These are phyloP conservation scores for Dasypolia templi DNA, from an alignment of 2,888 invertebrate species.

Conservation along the genomic window DNA sequence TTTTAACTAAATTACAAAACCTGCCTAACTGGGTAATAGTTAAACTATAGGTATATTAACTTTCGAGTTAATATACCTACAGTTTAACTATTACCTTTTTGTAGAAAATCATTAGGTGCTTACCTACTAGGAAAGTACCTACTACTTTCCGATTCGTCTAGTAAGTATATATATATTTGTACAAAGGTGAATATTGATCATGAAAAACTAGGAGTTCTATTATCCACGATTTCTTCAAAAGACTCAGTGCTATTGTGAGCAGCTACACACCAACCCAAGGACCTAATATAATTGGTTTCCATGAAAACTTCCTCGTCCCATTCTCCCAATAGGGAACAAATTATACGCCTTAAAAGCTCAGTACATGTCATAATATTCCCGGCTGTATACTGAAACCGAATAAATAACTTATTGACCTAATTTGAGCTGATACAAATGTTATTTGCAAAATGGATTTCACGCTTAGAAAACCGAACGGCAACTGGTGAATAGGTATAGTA, in stretches of 20 bases:
- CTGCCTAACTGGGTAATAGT: too few species aligned
- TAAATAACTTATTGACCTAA: slow-evolving; percentile 46
- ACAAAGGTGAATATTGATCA: not conserved
- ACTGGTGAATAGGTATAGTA: slow-evolving; percentile 21
- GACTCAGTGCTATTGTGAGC: not conserved
- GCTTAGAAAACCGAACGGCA: slow-evolving; percentile 9
- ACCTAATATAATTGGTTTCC: slow-evolving; percentile 4
- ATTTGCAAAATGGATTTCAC: slow-evolving; percentile 42
- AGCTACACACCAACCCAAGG: not conserved
- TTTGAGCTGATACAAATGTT: slow-evolving; percentile 40
- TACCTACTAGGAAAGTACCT: too few species aligned
- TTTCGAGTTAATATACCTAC: not conserved
- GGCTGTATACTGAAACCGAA: slow-evolving; percentile 32
- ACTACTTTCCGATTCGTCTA: not conserved
- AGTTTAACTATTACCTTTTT: not conserved
- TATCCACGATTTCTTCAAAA: not conserved
- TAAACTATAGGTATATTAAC: too few species aligned
- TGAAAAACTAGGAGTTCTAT: not conserved
- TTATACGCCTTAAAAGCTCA: not conserved
- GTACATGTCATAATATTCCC: slow-evolving; percentile 9
- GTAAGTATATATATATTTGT: not conserved
- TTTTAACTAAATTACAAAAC: too few species aligned
- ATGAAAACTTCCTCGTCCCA: not conserved
- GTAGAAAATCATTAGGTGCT: not conserved
- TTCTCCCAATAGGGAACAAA: not conserved